Evolutionary conservation across 2,113 vertebrate species (phyloP).

Genomic region (Atherinomorus stipes): DNA sequence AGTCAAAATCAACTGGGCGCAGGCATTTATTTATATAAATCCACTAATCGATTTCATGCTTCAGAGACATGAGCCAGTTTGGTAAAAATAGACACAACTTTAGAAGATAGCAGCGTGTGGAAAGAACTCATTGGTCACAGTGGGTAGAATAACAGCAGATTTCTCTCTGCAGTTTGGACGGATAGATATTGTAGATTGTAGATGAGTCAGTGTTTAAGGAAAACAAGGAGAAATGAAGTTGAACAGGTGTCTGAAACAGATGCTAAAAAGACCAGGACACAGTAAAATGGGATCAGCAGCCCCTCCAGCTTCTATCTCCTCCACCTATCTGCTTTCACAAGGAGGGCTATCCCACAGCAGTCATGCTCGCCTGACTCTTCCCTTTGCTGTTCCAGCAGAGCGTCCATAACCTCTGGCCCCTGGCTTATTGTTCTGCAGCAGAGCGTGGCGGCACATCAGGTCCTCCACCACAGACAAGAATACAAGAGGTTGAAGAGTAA

Average conservation of each 20-base stretch:
- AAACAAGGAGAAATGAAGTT: background rate
- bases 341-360: slow-evolving; percentile 38
- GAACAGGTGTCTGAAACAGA: slow-evolving; percentile 22
- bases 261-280: slow-evolving; percentile 1
- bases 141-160: background rate
- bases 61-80: background rate
- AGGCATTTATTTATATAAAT: background rate
- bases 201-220: background rate
- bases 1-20: background rate
- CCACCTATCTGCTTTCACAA: slow-evolving; percentile 54
- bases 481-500: slow-evolving; percentile 39
- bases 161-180: background rate
- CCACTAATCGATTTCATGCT: background rate
- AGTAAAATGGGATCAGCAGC: slow-evolving; percentile 19
- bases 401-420: slow-evolving; percentile 6
- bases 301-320: slow-evolving; percentile 9
- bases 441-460: slow-evolving; percentile 60
- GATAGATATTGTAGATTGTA: background rate
- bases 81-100: background rate
- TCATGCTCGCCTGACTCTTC: slow-evolving; percentile 49
- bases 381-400: background rate
- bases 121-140: background rate
- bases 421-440: slow-evolving; percentile 60
- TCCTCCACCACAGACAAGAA: slow-evolving; percentile 61
- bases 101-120: background rate